Evolutionary conservation across 2,797 vertebrate species (phyloP), one percentile per base, ranked within the genome.

Genomic region (Pseudotriccus pelzelni): DNA sequence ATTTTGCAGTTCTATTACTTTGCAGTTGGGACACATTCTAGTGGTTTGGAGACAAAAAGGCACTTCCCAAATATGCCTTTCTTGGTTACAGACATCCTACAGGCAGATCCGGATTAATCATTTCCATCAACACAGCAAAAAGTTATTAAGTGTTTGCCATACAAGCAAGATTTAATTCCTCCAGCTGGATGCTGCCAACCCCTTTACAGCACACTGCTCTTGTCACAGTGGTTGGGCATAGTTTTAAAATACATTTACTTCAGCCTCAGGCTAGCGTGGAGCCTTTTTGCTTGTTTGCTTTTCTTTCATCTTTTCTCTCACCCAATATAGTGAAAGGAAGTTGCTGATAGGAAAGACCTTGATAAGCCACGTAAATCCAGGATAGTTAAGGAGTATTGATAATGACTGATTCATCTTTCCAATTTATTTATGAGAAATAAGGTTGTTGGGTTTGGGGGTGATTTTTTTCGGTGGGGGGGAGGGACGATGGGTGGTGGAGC

Each of bases 161-260:
- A 89, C 22, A 87, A 96, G 90, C 43, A 92, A 76, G 83, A 90
- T 89, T 94, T 92, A 82, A 80, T 96, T 97, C 97, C 87, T 95
- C 82, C 82, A 95, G 83, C 66, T 81, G 83, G 88, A 86, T 53
- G 76, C 62, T 91, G 91, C 74, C 80, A 95, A 44, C 32, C 34
- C 41, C 67, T 88, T 94, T 28, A 55, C 47, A 91, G 66, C 39
- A 84, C 34, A 73, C 39, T 89, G 75, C 75, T 96, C 93, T 96
- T 94, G 74, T 96, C 94, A 95, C 74, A 89, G 74, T 87, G 72
- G 56, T 90, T 96, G 87, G 84, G 66, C 78, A 89, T 63, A 76
- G 44, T 74, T 94, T 96, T 94, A 88, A 97, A 97, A 92, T 77
- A 75, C 37, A 88, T 96, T 96, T 94, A 68, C 69, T 95, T 96